A percentile compares a stretch with the other conserved stretches of the same genome.
Evolutionary conservation across 2,113 vertebrate species (phyloP).

Genomic region (Indri indri): DNA sequence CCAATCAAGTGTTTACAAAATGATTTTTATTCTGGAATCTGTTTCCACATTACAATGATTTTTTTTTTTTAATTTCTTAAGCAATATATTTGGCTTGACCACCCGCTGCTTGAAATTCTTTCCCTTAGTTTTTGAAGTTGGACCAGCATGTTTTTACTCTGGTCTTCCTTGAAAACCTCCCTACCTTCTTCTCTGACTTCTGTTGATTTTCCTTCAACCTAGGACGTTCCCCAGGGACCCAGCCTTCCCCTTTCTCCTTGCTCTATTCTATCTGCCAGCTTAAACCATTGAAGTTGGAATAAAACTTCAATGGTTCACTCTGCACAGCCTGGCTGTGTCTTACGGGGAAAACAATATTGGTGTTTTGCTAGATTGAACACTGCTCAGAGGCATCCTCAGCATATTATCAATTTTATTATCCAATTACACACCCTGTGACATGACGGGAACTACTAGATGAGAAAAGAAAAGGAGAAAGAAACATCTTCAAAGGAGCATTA

Average conservation of each 20-base stretch:
- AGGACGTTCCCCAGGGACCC: neutral
- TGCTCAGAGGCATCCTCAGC: neutral
- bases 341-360: neutral
- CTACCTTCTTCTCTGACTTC: neutral
- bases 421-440: neutral
- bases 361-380: neutral
- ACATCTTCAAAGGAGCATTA: neutral
- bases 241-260: too few species aligned
- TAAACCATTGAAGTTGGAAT: neutral
- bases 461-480: neutral
- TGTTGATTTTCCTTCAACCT: neutral
- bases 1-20: slow-evolving; percentile 55
- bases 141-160: neutral
- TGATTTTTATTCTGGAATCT: slow-evolving; percentile 44
- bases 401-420: neutral
- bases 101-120: neutral
- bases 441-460: neutral
- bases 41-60: slow-evolving; percentile 21
- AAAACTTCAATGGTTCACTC: neutral
- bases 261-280: neutral
- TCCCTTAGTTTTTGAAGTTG: neutral
- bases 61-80: slow-evolving; percentile 50
- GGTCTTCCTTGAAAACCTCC: neutral
- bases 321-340: neutral
- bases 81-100: neutral